Percentiles rank a stretch among this genome's conserved stretches.
phyloP scores from a whole-genome alignment of 1,140 invertebrate genomes.

The Macrostomum lignano region DNA sequence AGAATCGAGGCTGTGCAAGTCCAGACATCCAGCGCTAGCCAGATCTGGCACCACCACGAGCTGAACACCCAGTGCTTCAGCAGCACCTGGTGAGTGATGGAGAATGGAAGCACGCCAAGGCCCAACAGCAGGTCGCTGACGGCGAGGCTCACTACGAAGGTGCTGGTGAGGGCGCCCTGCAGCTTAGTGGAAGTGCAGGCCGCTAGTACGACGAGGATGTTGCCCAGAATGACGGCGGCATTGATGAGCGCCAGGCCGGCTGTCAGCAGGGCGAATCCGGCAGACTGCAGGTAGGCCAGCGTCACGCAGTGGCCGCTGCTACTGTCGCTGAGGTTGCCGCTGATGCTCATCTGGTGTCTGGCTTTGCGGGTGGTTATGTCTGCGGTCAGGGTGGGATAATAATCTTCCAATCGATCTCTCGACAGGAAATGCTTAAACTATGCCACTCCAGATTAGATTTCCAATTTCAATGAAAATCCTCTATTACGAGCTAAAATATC shows the following conservation, averaged over 20 bases:
- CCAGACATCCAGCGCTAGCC: constrained; percentile 28
- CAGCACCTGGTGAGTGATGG: constrained; percentile 13
- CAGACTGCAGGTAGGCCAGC: too few species aligned
- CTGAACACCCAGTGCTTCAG: constrained; percentile 24
- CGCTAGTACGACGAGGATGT: constrained; percentile 51
- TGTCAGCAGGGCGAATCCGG: constrained; percentile 8
- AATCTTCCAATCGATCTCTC: too few species aligned
- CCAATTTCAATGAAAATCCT: too few species aligned
- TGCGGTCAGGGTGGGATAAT: too few species aligned
- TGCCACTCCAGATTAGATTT: too few species aligned
- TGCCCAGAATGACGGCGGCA: constrained; percentile 52
- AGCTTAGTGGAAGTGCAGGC: constrained; percentile 58
- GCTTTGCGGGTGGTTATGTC: too few species aligned
- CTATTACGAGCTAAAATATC: too few species aligned
- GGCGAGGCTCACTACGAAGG: constrained; percentile 71
- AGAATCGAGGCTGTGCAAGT: constrained; percentile 28
- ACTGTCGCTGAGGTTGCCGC: too few species aligned
- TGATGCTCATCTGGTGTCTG: too few species aligned
- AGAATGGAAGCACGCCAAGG: constrained; percentile 25
- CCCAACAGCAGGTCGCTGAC: constrained; percentile 50
- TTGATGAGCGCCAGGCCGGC: constrained; percentile 22
- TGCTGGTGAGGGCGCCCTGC: constrained; percentile 55
- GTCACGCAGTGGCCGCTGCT: too few species aligned
- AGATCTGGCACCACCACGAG: constrained; percentile 19
- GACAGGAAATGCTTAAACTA: too few species aligned